Conservation (phyloP, 2,797 vertebrate species). For the Trachops cirrhosus region DNA sequence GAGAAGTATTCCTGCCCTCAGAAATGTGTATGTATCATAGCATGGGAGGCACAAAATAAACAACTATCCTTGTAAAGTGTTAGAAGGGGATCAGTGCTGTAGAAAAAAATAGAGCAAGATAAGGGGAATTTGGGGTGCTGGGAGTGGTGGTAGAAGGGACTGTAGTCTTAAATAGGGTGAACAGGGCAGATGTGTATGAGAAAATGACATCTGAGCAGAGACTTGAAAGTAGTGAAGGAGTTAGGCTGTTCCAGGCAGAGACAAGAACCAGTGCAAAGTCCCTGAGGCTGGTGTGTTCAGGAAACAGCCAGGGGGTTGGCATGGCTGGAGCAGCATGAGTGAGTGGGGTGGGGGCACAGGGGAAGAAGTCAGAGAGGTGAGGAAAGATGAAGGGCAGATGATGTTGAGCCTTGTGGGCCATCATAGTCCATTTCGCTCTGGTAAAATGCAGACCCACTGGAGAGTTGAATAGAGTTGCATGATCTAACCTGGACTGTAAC, state of each 20-base stretch:
- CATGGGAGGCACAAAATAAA: not conserved
- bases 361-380: not conserved
- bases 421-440: not conserved
- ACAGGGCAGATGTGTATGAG: not conserved
- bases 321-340: not conserved
- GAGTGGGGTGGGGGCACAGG: not conserved
- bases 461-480: not conserved
- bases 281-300: not conserved
- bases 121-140: not conserved
- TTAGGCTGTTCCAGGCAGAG: not conserved
- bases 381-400: constrained; percentile 2
- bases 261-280: not conserved
- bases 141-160: not conserved
- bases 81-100: not conserved
- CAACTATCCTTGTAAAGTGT: not conserved
- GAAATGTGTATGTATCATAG: not conserved
- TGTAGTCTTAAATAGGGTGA: not conserved
- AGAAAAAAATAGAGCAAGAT: not conserved
- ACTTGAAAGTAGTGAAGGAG: not conserved
- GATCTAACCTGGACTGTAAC: not conserved
- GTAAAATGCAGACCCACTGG: not conserved
- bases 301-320: not conserved
- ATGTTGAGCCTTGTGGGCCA: not conserved
- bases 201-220: not conserved
- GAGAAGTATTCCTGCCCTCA: not conserved